Evolutionary conservation across 2,797 vertebrate species (phyloP), one percentile per base, ranked within the genome.

Genomic region (Borostomias antarcticus): DNA sequence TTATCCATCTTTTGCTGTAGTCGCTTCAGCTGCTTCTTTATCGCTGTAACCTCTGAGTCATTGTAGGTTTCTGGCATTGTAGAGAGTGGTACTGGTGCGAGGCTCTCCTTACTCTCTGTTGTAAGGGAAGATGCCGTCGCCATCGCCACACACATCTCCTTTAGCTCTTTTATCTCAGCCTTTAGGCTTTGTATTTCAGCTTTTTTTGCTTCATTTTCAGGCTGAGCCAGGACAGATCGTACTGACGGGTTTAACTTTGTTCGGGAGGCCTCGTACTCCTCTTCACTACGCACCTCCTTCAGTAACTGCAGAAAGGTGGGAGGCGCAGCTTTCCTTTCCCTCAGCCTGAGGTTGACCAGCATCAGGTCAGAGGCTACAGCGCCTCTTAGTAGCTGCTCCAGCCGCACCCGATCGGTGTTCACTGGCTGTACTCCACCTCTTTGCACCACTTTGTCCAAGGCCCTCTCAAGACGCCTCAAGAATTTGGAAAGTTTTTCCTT

Each of bases 401-500:
- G 8, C 7, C 64, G 2, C 1, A 30, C 56, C 37, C n/a, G 35
- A 25, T 71, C 64, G 1, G n/a, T 48, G 5, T 8, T 1, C 17
- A 9, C 11, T 2, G 17, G 15, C 1, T 13, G 6, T 8, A 76
- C 10, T 2, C 69, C 66, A 10, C 30, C 69, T 63, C 45, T 11
- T 30, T 64, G 33, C 7, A 72, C 69, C 0, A 69, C 69, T 25
- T 48, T 73, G 6, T 15, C 25, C n/a, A 73, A 11, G 0, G 35
- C n/a, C 4, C 17, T 37, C n/a, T 48, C 71, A 19, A 73, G 2
- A 6, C 54, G 29, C 23, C 50, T 56, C 2, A 64, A 17, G 8
- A 59, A 73, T 4, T 59, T 48, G 4, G 65, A 73, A 5, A 77
- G 32, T 13, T 58, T 43, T n/a, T 77, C 68, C 0, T 25, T 29